Evolutionary conservation across 1,140 invertebrate genomes (phyloP), one percentile per base, ranked within the genome.

Genomic region (Heterodera schachtii): DNA sequence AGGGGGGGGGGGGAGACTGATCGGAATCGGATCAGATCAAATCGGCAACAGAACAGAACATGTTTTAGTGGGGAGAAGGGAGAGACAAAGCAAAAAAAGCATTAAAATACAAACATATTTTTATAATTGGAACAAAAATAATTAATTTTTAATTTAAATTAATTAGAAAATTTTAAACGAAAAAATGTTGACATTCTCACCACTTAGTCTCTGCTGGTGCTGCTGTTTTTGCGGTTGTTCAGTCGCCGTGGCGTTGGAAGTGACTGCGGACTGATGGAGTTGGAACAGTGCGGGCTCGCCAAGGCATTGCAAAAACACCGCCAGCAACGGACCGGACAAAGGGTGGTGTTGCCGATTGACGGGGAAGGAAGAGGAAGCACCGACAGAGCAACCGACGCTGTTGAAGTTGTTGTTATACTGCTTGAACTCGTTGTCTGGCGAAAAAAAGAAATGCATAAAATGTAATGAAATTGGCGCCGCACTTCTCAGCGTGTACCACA

Each of bases 271-370:
- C 31, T 31, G 31, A 0, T 64, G 47, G n/a, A 86, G 49, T 47
- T 64, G 79, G 47, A 83, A 82, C 43, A 83, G n/a, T 0, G 83
- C 85, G 6, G 86, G 16, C 5, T 86, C 81, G 7, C 11, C 60
- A 47, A 84, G 83, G 80, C 86, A 84, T 64, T 82, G 52, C 75
- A 87, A 43, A 52, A 81, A 83, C 73, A 80, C 60, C 7, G 31
- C 19, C 31, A 76, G n/a, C 9, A 76, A 44, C 43, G 75, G 52
- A 2, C 75, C 75, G 41, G 52, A 64, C 75, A 67, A 7, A 60
- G 75, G 46, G 52, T 67, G 75, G 31, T 43, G 57, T 19, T 64
- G 57, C 57, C 57, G 57, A 19, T 64, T 11, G 57, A 19, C 57
- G 1, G 57, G 19, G 13, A 64, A 64, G 16, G 57, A 19, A 2